Base-by-base conservation (phyloP, 2,888 invertebrate genomes). In the Trissoscelio sp. region DNA sequence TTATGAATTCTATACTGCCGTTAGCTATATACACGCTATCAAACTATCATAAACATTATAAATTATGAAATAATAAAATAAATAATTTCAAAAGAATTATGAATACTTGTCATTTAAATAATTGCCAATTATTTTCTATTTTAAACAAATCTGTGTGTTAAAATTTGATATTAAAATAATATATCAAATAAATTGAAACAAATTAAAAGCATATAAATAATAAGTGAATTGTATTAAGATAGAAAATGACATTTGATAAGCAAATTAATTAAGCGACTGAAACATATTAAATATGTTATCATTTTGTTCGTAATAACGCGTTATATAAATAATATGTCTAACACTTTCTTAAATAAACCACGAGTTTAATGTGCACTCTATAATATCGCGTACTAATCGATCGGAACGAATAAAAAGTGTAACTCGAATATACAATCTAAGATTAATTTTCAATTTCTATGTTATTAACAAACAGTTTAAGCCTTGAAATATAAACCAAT, bases 121-220 rank as follows among this genome's bases (percentile, higher is more conserved):
- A n/a, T n/a, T n/a, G n/a, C n/a, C n/a, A n/a, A n/a, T n/a, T n/a
- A n/a, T n/a, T n/a, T n/a, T n/a, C n/a, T n/a, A n/a, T n/a, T n/a
- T n/a, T n/a, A n/a, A n/a, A n/a, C n/a, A n/a, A n/a, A n/a, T n/a
- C n/a, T n/a, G n/a, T n/a, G n/a, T n/a, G n/a, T n/a, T n/a, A n/a
- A n/a, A n/a, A n/a, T n/a, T n/a, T n/a, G n/a, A n/a, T n/a, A n/a
- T n/a, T n/a, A n/a, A n/a, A n/a, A n/a, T n/a, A n/a, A n/a, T n/a
- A n/a, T n/a, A n/a, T n/a, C n/a, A n/a, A 24, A 24, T 24, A 24
- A 24, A 4, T 9, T 20, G 3, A 20, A 22, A 53, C 14, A 37
- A 57, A 57, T 57, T 57, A 37, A 57, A 57, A 57, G 11, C 20
- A 11, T 20, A 57, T 57, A 57, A 57, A 57, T 57, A 57, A 57